Base-by-base conservation (phyloP, 2,113 vertebrate genomes). In the Paramormyrops kingsleyae region DNA sequence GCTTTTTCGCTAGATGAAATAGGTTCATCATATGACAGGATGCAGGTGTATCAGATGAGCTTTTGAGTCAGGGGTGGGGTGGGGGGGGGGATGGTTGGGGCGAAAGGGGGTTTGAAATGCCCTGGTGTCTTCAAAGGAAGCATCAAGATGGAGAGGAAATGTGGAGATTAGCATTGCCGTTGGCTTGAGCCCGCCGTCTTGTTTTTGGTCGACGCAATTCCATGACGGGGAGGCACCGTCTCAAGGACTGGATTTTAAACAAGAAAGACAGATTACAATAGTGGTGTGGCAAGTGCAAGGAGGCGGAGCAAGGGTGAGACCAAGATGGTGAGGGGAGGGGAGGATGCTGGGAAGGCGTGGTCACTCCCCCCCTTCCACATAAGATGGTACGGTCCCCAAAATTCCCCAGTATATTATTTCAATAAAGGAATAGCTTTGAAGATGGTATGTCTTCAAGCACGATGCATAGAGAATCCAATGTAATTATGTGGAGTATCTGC, bases 201-300 rank as follows among this genome's bases (percentile, higher is more conserved):
- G 83, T 83, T 87, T 74, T 88, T 44, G 88, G 86, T 47, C 56
- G 50, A 42, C 87, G n/a, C 87, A 77, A 47, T 46, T 86, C 59
- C 83, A 77, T 91, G 89, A 56, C 87, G 46, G 59, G 27, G 74
- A 89, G 83, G 62, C 49, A 89, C 70, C 87, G 56, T 88, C 90
- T 44, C 9, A 47, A 49, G 56, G 70, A 49, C 86, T 70, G 5
- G 44, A 70, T 35, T 70, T 47, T 83, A 89, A 66, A 53, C 50
- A 10, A 35, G 59, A 47, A 39, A 35, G 39, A 17, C 42, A 50
- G 15, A 44, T 27, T 62, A n/a, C 70, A 70, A 70, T 52, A 70
- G 35, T 50, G n/a, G 4, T 47, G 44, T n/a, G 42, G 44, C 83
- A 49, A 42, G 39, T n/a, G 83, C 21, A 49, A 42, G 39, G 39